phyloP scores from a whole-genome alignment of 2,113 vertebrate species.

The Zosterops borbonicus region DNA sequence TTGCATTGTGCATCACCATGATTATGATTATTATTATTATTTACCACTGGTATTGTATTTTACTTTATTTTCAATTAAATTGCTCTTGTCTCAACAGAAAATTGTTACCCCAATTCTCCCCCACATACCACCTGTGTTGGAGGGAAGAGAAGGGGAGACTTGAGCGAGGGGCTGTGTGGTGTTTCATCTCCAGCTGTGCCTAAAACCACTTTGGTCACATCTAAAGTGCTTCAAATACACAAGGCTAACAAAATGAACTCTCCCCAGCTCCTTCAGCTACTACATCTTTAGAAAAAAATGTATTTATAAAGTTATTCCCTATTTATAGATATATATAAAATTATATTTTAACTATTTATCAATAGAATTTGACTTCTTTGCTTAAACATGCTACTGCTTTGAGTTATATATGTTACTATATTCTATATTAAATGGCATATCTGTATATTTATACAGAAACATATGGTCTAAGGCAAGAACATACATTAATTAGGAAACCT shows the following conservation, averaged over 20 bases:
- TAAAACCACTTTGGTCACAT: neutral
- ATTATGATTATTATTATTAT: too few relatives aligned
- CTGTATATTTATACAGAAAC: neutral
- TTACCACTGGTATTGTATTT: neutral
- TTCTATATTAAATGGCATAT: neutral
- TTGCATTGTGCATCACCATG: neutral
- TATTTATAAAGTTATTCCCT: neutral
- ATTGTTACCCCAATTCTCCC: neutral
- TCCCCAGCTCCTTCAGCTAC: neutral
- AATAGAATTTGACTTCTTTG: neutral
- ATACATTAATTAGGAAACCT: neutral
- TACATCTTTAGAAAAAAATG: neutral
- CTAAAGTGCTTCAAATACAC: neutral
- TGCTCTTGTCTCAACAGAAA: neutral
- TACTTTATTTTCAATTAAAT: neutral
- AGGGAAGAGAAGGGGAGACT: neutral
- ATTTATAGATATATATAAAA: neutral
- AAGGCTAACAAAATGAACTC: neutral
- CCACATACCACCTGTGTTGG: rapidly evolving
- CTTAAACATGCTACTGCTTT: neutral
- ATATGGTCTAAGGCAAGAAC: neutral
- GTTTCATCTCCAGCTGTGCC: neutral
- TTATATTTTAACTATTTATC: neutral
- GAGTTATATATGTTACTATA: neutral
- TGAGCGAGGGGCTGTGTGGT: rapidly evolving